These are phyloP conservation scores for Leptopilina myrica DNA, from an alignment of 2,888 invertebrate species.

Conservation along the genomic window DNA sequence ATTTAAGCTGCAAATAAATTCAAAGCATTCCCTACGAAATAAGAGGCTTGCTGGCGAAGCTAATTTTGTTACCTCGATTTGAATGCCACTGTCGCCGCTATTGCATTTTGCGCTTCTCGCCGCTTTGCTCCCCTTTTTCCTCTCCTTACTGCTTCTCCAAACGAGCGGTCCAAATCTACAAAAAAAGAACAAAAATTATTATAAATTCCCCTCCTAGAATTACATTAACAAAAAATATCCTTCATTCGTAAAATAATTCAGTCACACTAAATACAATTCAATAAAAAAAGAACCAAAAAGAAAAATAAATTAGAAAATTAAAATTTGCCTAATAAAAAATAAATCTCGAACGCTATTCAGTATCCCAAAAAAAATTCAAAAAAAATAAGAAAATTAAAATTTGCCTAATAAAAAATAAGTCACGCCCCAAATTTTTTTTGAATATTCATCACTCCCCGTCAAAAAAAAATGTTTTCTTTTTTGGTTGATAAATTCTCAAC, in stretches of 20 bases:
- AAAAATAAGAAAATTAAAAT: no score
- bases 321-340: no score
- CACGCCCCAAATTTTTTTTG: no score
- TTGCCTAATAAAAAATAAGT: no score
- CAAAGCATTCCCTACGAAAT: slow-evolving; percentile 17
- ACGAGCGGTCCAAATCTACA: slow-evolving; percentile 84
- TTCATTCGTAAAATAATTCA: slow-evolving; percentile 10
- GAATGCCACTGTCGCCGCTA: slow-evolving; percentile 86
- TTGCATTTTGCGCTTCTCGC: slow-evolving; percentile 85
- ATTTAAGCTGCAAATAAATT: slow-evolving; percentile 4
- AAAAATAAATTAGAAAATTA: no score
- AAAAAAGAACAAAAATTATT: slow-evolving; percentile 42
- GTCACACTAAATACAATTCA: no score
- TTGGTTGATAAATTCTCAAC: no score
- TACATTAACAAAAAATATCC: neutral
- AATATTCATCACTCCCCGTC: no score
- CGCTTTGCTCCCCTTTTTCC: slow-evolving; percentile 83
- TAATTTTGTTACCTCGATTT: slow-evolving; percentile 79
- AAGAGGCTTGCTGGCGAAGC: neutral
- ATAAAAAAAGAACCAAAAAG: no score
- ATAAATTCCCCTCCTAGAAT: neutral
- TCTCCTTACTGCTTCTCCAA: slow-evolving; percentile 85
- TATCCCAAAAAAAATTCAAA: no score
- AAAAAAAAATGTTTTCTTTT: no score
- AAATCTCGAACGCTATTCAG: no score